Base-by-base conservation (phyloP, 2,888 invertebrate species). In the Hyppa rectilinea region DNA sequence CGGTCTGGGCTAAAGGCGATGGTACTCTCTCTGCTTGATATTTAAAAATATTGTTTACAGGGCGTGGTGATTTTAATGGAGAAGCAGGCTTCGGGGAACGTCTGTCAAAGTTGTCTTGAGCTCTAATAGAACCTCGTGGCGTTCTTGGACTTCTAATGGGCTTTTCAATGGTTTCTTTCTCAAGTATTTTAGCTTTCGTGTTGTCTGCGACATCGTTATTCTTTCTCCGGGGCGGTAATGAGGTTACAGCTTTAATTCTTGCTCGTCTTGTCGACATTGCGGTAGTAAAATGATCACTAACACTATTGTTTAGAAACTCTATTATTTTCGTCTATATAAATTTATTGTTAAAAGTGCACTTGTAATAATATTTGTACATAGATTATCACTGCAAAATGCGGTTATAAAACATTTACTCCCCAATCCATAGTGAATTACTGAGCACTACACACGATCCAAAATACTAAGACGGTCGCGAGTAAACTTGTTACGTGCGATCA, bases 191-290 rank as follows among this genome's bases (percentile, higher is more conserved):
- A 60, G 88, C 86, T 63, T 86, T 87, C 69, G 88, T 90, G 34
- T 62, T 82, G n/a, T 91, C 91, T 29, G 77, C 63, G 71, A 79
- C 88, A 47, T 92, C 94, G 31, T 84, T 87, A 86, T 93, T 94
- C 87, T 93, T 93, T 86, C 95, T 90, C 72, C 95, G 92, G 36
- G 96, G 96, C 55, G 97, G 97, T 79, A 98, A 95, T 77, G 97
- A 97, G 55, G 97, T 97, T 84, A 97, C 96, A 69, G 97, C 97
- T 96, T 98, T 98, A 84, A 98, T 97, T 91, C 98, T 96, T 61
- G 97, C 97, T 87, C 98, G 93, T 92, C 97, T 94, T 58, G 96
- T 96, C 67, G 97, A 96, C 97, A 97, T 97, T 53, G 23, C 81
- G 34, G 52, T 31, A 45, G 1, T 45, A 34, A 36, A 65, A 49